Conservation (phyloP, 2,797 vertebrate genomes). For the Micrastur ruficollis region DNA sequence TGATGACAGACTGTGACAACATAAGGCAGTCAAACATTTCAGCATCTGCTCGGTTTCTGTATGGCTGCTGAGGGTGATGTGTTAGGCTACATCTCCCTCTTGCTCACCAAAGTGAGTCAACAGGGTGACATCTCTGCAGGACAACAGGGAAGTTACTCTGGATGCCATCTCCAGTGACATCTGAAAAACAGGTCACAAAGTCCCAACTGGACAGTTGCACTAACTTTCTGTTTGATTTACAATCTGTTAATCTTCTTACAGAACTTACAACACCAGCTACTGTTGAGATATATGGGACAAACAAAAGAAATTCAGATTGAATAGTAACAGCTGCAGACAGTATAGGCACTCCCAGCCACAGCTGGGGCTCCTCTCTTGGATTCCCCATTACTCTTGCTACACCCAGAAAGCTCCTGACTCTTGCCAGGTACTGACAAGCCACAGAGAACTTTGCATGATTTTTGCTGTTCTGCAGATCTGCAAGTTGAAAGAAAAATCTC, state of each 20-base stretch:
- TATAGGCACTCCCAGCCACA: background rate
- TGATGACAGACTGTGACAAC: conserved; percentile 36
- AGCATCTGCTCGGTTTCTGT: conserved; percentile 34
- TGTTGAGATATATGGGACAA: background rate
- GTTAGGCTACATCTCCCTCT: background rate
- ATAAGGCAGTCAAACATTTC: conserved; percentile 33
- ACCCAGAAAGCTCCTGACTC: background rate
- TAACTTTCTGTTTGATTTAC: background rate
- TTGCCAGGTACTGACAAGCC: background rate
- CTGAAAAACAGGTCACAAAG: background rate
- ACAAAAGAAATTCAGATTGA: background rate
- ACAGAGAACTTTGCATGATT: background rate
- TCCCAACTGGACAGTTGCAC: background rate
- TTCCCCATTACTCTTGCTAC: background rate
- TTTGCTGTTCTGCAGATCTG: background rate
- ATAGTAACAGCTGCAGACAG: background rate
- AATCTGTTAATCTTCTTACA: background rate
- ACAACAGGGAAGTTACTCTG: background rate
- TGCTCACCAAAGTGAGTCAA: background rate
- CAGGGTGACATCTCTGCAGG: background rate
- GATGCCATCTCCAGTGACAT: background rate
- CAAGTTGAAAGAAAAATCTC: background rate
- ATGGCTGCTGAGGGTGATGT: background rate
- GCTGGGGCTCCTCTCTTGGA: background rate
- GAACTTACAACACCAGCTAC: background rate